Evolutionary conservation across 30 jellyfish, hydroid and myxozoan species (phyloP).

Genomic region (Rhopilema esculentum): DNA sequence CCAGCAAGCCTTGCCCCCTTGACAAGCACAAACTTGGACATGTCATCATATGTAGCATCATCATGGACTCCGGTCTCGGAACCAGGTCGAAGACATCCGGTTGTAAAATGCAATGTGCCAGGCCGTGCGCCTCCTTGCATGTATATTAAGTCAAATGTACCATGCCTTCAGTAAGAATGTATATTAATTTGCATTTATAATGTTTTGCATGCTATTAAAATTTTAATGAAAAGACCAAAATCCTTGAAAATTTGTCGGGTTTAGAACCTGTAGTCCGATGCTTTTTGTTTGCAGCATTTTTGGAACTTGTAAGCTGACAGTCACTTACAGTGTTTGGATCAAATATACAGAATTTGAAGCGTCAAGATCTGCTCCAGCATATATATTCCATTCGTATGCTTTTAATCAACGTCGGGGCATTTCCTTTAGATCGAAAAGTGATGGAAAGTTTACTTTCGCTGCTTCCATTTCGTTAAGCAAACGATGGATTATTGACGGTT

Average conservation of each 20-base stretch:
- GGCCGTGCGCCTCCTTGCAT: background rate
- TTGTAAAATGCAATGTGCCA: background rate
- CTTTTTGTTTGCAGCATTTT: slow-evolving; percentile 11
- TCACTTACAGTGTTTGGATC: slow-evolving; percentile 34
- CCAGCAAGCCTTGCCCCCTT: background rate
- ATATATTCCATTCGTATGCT: no score
- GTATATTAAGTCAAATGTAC: background rate
- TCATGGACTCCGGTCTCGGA: background rate
- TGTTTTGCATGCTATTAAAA: no score
- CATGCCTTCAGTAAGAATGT: slow-evolving; percentile 30
- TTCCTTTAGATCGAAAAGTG: no score
- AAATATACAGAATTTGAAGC: background rate
- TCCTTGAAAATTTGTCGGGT: no score
- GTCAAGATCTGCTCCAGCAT: no score
- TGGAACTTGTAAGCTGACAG: background rate
- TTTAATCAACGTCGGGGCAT: no score
- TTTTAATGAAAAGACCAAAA: no score
- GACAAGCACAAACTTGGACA: slow-evolving; percentile 11
- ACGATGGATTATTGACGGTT: background rate
- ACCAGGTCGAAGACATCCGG: slow-evolving; percentile 25
- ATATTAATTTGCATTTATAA: no score
- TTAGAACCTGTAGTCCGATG: no score
- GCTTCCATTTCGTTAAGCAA: background rate
- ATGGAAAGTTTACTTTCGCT: background rate
- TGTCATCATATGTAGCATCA: slow-evolving; percentile 7